Conservation (phyloP, 2,888 invertebrate genomes). For the Euplagia quadripunctaria region DNA sequence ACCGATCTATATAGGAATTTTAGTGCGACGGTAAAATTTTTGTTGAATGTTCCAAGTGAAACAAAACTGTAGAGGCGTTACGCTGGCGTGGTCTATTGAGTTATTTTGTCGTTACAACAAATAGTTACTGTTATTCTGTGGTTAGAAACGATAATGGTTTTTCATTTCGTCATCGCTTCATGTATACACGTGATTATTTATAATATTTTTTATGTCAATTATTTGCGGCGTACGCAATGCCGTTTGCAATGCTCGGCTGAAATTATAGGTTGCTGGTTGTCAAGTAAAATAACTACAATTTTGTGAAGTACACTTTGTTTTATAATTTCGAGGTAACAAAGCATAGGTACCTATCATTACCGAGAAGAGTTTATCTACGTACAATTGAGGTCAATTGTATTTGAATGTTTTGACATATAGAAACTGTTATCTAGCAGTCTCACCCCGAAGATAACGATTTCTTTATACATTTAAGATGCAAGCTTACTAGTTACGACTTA, state of each 20-base stretch:
- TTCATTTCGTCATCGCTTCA: slow-evolving; percentile 38
- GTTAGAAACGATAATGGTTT: slow-evolving; percentile 38
- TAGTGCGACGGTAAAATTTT: too few species aligned
- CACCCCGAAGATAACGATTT: background rate
- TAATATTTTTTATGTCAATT: slow-evolving; percentile 43
- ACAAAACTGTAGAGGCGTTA: too few species aligned
- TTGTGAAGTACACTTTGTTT: slow-evolving; percentile 22
- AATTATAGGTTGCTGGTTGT: slow-evolving; percentile 25
- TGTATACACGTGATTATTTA: slow-evolving; percentile 43
- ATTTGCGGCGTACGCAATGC: slow-evolving; percentile 32
- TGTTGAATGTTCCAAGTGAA: background rate
- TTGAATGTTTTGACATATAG: background rate
- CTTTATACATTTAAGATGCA: background rate
- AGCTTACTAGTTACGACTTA: background rate
- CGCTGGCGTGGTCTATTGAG: slow-evolving; percentile 34
- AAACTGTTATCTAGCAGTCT: background rate
- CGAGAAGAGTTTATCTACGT: slow-evolving; percentile 15
- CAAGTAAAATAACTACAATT: slow-evolving; percentile 27
- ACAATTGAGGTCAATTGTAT: slow-evolving; percentile 15
- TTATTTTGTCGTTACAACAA: slow-evolving; percentile 44
- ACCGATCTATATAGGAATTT: too few species aligned
- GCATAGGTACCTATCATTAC: slow-evolving; percentile 17
- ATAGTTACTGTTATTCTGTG: slow-evolving; percentile 50
- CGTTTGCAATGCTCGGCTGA: slow-evolving; percentile 38
- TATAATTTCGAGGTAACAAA: slow-evolving; percentile 25